Base-by-base conservation (phyloP, 2,113 vertebrate genomes). In the Ochotona curzoniae region DNA sequence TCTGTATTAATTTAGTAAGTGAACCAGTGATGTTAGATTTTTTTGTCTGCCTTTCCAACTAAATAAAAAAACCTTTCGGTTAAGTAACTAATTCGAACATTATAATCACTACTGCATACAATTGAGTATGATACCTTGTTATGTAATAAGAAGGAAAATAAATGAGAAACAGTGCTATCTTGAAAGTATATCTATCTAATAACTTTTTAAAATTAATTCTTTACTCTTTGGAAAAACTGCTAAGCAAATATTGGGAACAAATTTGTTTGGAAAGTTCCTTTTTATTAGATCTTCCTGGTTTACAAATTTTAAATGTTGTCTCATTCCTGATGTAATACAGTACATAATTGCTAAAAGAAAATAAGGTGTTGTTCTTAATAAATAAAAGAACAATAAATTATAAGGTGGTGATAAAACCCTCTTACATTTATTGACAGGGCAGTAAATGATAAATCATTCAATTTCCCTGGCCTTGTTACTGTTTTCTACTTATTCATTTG, bases 401-500 rank as follows among this genome's bases (percentile, higher is more conserved):
- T 91, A 83, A 93, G 74, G 17, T 61, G 6, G 47, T 49, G 26
- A 89, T 87, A 67, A 89, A 73, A 75, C 38, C 21, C 49, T 92
- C 73, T 57, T 63, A 81, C 14, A 85, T 88, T 88, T 81, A 85
- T 63, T 89, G 75, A 93, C 35, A 91, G 73, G 75, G 83, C 81
- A 91, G 18, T 30, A 57, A 84, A 89, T 73, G 35, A 49, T 54
- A 6, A 67, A 51, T 74, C 26, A 84, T 49, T 79, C 28, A 25
- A 82, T 28, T 57, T 88, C 35, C 35, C 49, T 80, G 44, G 12
- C 8, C 32, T 93, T 91, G n/a, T 10, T 92, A 25, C 35, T 89
- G 20, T 87, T 64, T 75, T 78, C 32, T 47, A 84, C 57, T 89
- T 79, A 79, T 54, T 89, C 30, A 74, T 81, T 35, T 47, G 17